Base-by-base conservation (phyloP, 2,888 invertebrate genomes). In the Geophilus truncorum region DNA sequence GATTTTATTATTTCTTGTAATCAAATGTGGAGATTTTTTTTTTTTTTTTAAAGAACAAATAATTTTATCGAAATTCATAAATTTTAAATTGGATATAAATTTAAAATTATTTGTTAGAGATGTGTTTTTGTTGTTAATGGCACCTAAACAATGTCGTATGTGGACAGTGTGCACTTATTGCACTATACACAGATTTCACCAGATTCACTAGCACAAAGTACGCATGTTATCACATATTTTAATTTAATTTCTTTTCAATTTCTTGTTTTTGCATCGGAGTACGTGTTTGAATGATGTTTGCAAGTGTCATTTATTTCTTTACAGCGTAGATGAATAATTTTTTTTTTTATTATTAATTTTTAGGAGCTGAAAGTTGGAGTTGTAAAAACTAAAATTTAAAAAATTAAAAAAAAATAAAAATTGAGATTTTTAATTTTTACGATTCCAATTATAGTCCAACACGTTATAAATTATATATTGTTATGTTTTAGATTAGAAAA, bases 251-350 rank as follows among this genome's bases (percentile, higher is more conserved):
- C 3, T 7, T 32, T 51, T 51, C 18, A 18, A 5, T 70, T 28
- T n/a, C n/a, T 70, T 70, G 9, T 0, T 70, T 70, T 70, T 70
- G 70, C 70, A 70, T 70, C 28, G 70, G 70, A 70, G 70, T 70
- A 70, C 70, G 70, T 70, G 70, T 70, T 70, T 6, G 70, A 70
- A 70, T 70, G 25, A 28, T 25, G 70, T 70, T 62, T 70, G 70
- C 70, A 28, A 28, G 25, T 70, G 70, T 70, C 25, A 70, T 70
- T 70, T 25, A n/a, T n/a, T 70, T 82, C 62, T 78, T 28, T 82
- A 80, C 79, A 34, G 30, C 7, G 51, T 79, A 77, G 25, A 62
- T 77, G 12, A 23, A 28, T 5, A 70, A 78, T 40, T 76, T 75
- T 80, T 70, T 70, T n/a, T n/a, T n/a, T n/a, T n/a, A n/a, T n/a